phyloP scores from a whole-genome alignment of 1,140 invertebrate species.

The Drosophila nebulosa region DNA sequence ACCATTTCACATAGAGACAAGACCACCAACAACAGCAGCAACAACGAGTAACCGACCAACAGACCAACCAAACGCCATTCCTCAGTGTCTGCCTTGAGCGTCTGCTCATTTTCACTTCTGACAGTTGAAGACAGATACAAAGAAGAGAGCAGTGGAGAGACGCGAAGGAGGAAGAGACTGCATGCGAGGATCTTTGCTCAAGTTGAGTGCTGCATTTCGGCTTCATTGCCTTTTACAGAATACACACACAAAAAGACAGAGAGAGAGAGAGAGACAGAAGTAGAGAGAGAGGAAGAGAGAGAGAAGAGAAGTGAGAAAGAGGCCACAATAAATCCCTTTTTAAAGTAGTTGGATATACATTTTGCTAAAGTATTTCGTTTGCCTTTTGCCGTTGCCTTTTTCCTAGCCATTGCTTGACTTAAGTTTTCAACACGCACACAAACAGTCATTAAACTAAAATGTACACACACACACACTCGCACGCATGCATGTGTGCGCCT shows the following conservation, averaged over 20 bases:
- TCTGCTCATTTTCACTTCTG: conserved; percentile 47
- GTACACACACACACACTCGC: conserved; percentile 14
- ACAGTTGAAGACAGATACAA: conserved; percentile 14
- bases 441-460: conserved; percentile 48
- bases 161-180: neutral
- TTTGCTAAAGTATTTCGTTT: conserved; percentile 54
- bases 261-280: neutral
- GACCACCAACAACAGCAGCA: neutral
- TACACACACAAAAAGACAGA: conserved; percentile 21
- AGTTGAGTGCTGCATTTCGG: conserved; percentile 71
- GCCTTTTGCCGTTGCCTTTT: conserved; percentile 25
- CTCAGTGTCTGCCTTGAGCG: conserved; percentile 10
- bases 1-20: neutral
- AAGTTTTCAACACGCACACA: conserved; percentile 62
- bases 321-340: conserved; percentile 67
- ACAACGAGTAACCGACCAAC: neutral
- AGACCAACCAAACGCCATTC: neutral
- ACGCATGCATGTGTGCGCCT: conserved; percentile 6
- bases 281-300: neutral
- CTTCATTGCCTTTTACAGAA: conserved; percentile 62
- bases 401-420: conserved; percentile 41
- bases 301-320: conserved; percentile 9
- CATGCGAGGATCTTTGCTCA: conserved; percentile 24
- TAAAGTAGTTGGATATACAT: conserved; percentile 60
- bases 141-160: neutral